Percentiles rank a stretch among this genome's conserved stretches.
These are phyloP conservation scores for Cephus rjabovi DNA, from an alignment of 2,888 invertebrate genomes.

Conservation along the genomic window DNA sequence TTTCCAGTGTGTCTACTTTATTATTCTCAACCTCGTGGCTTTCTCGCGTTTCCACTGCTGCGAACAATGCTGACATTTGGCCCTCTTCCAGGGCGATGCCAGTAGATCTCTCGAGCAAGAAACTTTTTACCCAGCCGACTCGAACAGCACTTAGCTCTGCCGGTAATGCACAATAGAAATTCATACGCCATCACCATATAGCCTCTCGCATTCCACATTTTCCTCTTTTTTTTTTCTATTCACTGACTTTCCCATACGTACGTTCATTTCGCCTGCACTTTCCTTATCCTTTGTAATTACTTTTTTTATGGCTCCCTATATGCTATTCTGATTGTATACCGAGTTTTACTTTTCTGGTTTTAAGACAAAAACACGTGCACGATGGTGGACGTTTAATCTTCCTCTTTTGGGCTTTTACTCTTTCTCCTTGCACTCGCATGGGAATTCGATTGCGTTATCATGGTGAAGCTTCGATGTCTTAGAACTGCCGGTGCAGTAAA, in stretches of 20 bases:
- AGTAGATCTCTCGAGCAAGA: slow-evolving; percentile 18
- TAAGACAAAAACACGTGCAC: background rate
- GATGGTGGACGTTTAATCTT: background rate
- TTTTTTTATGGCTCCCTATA: background rate
- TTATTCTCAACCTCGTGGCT: slow-evolving; percentile 4
- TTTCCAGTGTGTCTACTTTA: background rate
- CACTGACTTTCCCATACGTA: background rate
- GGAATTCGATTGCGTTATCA: background rate
- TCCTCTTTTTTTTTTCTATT: background rate
- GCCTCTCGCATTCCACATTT: background rate
- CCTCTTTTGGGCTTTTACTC: background rate
- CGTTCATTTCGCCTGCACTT: background rate
- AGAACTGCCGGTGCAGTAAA: background rate
- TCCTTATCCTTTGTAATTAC: background rate
- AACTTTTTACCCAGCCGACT: slow-evolving; percentile 26
- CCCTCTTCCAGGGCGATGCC: slow-evolving; percentile 28
- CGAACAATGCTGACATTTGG: slow-evolving; percentile 37
- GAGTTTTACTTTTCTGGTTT: background rate
- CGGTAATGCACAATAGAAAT: slow-evolving; percentile 48
- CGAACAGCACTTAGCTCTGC: slow-evolving; percentile 22
- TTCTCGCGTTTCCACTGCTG: slow-evolving; percentile 9
- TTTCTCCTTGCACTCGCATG: background rate
- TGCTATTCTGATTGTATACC: background rate
- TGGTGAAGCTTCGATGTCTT: background rate
- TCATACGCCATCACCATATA: slow-evolving; percentile 30